Base-by-base conservation (phyloP, 2,797 vertebrate species). In the Acanthurus tractus region DNA sequence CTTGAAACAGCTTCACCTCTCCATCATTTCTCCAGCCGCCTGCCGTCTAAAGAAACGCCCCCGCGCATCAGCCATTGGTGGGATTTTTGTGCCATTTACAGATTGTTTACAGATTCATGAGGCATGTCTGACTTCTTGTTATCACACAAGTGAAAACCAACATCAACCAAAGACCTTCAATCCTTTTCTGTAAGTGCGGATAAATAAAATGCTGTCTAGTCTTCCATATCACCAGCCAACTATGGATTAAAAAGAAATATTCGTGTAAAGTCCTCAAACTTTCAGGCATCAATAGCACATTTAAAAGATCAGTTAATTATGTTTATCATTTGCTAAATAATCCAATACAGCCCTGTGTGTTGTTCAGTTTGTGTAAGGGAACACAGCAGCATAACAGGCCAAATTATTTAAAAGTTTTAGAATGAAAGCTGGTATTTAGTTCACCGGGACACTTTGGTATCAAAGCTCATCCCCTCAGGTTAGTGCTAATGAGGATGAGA, bases 11-110 rank as follows among this genome's bases (percentile, higher is more conserved):
- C 1, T 18, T 73, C 76, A 52, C 63, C 69, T 83, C 88, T 83
- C 86, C 92, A 92, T 94, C 89, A 79, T 85, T 78, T 88, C 70
- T 48, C 65, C 75, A 75, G 81, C 73, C 23, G 78, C 73, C 77
- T 82, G 75, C 63, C 79, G 68, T 62, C 73, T 68, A 40, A 57
- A 81, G 85, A 66, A 84, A 89, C 86, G 89, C 93, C 90, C 74
- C 78, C 52, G 34, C 44, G 4, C 23, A 10, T 17, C 70, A 57
- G 45, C 77, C 64, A 93, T 94, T 94, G 92, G 91, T 85, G 71
- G 65, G 36, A 58, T 57, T 36, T 14, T 54, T 58, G 50, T 69
- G 58, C 10, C 29, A 23, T 50, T 62, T 74, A 23, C 52, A 42
- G 62, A 67, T 73, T 86, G 61, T 89, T 92, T 88, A 86, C 80